Percentiles rank a stretch among this genome's conserved stretches.
phyloP scores from a whole-genome alignment of 1,140 invertebrate genomes.

The Drosophila prosaltans region DNA sequence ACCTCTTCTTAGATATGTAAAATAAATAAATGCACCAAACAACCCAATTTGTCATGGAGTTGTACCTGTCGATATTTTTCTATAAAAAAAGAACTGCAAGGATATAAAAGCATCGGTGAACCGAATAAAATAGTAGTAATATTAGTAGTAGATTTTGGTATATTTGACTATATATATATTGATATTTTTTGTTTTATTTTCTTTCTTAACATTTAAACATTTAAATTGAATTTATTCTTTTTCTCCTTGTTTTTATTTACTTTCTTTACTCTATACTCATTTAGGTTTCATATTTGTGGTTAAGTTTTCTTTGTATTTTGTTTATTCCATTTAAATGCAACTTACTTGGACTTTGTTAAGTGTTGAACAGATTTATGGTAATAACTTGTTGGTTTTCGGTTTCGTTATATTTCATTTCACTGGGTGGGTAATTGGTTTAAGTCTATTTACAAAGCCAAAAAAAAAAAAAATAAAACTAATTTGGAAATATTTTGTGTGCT shows the following conservation, averaged over 20 bases:
- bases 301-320: conserved; percentile 3
- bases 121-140: background rate
- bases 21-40: no score
- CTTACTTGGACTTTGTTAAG: conserved; percentile 40
- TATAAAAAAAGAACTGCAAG: background rate
- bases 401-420: background rate
- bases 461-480: conserved; percentile 52
- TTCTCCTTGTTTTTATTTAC: background rate
- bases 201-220: conserved; percentile 5
- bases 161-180: background rate
- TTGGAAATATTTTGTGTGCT: conserved; percentile 47
- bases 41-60: no score
- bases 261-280: conserved; percentile 9
- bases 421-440: background rate
- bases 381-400: background rate
- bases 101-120: background rate
- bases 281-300: conserved; percentile 34
- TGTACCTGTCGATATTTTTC: no score
- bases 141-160: background rate
- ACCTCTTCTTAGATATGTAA: no score
- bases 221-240: background rate
- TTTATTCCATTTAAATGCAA: conserved; percentile 40
- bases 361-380: conserved; percentile 28
- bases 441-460: conserved; percentile 14
- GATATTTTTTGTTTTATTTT: conserved; percentile 10